phyloP scores from a whole-genome alignment of 2,113 vertebrate species.

The Bubalus kerabau region DNA sequence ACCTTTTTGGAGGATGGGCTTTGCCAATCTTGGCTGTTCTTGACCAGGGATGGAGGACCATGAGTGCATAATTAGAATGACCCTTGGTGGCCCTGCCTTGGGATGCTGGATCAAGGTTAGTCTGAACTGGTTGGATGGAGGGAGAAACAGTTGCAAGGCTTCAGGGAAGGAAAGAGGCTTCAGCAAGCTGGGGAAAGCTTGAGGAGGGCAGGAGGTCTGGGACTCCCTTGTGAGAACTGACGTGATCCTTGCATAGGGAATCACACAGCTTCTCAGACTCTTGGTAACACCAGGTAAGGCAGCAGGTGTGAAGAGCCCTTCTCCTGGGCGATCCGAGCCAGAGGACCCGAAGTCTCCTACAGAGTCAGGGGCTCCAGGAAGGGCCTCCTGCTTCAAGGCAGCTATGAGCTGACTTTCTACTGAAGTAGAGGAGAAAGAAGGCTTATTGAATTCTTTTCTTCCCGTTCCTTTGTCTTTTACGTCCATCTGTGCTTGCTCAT shows the following conservation, averaged over 20 bases:
- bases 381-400: neutral
- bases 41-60: neutral
- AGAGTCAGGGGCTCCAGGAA: neutral
- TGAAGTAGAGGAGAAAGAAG: neutral
- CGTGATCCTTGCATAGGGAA: neutral
- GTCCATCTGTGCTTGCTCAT: neutral
- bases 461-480: neutral
- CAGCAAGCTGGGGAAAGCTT: neutral
- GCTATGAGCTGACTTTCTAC: neutral
- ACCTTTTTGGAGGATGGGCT: neutral
- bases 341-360: neutral
- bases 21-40: neutral
- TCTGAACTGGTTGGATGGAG: neutral
- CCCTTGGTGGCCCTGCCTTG: neutral
- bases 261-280: neutral
- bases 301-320: neutral
- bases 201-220: neutral
- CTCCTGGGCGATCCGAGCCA: neutral
- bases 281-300: neutral
- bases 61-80: neutral
- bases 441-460: neutral
- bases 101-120: neutral
- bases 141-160: neutral
- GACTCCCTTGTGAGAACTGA: fast-evolving
- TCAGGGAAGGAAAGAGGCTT: neutral